Conservation (phyloP, 2,113 vertebrate species). For the Tyrannus savana region DNA sequence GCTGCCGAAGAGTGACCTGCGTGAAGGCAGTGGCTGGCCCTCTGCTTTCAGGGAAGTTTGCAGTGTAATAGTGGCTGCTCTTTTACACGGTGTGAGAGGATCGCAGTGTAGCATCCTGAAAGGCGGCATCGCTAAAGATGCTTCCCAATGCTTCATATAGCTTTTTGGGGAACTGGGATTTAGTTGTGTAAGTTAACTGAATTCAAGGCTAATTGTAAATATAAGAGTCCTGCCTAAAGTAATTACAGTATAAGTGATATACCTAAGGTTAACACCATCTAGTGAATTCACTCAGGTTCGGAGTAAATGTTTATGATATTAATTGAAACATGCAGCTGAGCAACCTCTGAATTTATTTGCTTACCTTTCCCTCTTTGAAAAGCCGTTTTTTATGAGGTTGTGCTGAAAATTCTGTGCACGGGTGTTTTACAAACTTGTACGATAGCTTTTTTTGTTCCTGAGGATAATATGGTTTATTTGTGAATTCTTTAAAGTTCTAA, state of each 20-base stretch:
- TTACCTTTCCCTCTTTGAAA: not conserved
- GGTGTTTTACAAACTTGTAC: not conserved
- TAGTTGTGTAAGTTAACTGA: not conserved
- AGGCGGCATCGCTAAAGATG: not conserved
- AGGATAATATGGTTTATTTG: not conserved
- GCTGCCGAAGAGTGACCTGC: rapidly evolving
- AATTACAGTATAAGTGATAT: rapidly evolving
- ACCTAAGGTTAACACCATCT: rapidly evolving
- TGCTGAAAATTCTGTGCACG: not conserved
- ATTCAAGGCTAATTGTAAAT: not conserved
- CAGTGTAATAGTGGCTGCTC: rapidly evolving
- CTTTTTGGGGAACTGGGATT: not conserved
- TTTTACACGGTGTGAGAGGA: not conserved
- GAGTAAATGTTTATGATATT: not conserved
- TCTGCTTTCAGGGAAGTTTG: not conserved
- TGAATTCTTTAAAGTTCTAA: not conserved
- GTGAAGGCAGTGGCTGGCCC: not conserved
- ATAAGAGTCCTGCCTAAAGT: not conserved
- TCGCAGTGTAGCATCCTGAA: too few species aligned
- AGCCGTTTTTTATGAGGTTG: not conserved
- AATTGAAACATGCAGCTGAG: not conserved
- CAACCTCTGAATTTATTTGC: not conserved
- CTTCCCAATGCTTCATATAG: not conserved
- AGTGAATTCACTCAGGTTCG: not conserved
- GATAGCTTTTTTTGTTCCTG: not conserved